These are phyloP conservation scores for Pseudorectes ferrugineus DNA, from an alignment of 2,113 vertebrate species.

Conservation along the genomic window DNA sequence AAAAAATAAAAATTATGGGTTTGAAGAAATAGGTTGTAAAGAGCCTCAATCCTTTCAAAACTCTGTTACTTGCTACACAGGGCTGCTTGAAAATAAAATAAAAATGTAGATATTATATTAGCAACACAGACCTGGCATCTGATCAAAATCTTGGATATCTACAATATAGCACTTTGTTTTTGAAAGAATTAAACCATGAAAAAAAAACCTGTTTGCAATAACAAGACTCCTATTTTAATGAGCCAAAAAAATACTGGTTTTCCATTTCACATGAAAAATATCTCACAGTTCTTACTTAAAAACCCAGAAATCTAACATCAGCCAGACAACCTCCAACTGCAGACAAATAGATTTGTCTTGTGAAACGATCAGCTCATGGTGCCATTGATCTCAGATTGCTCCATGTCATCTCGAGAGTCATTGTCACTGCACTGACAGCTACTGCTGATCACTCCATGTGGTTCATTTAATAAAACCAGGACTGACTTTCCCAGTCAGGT, in stretches of 20 bases:
- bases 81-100: background rate
- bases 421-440: fast-evolving
- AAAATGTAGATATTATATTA: background rate
- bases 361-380: background rate
- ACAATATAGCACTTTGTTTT: background rate
- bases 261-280: background rate
- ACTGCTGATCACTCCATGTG: fast-evolving
- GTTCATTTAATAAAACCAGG: background rate
- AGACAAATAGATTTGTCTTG: background rate
- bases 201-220: background rate
- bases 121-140: background rate
- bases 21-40: background rate
- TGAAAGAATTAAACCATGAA: background rate
- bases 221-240: background rate
- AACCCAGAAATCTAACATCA: background rate
- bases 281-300: background rate
- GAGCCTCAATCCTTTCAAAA: background rate
- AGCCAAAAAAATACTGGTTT: background rate
- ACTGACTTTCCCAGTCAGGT: background rate
- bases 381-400: background rate
- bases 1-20: background rate
- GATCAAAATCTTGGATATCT: background rate
- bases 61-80: background rate
- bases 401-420: background rate
- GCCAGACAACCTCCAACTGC: background rate